Evolutionary conservation across 1,140 invertebrate genomes (phyloP), one percentile per base, ranked within the genome.

Genomic region (Caerostris extrusa): DNA sequence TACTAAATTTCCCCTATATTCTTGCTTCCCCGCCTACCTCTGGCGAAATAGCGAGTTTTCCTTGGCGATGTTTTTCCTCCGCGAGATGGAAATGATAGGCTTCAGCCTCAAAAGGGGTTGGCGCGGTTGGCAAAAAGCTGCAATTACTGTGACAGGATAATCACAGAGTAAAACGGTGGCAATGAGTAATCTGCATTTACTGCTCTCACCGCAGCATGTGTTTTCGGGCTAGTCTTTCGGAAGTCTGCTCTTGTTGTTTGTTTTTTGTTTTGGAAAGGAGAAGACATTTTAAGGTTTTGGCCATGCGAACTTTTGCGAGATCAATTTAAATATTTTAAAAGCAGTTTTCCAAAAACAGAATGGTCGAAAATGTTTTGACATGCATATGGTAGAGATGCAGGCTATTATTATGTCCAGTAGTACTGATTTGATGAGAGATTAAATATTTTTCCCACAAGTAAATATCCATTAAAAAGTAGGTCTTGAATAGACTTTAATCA

Each of bases 131-230:
- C 67, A 69, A 77, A 89, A 89, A 89, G 87, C 61, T 71, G 64
- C 55, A 89, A 89, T 89, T 89, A 89, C 64, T 14, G 7, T 89
- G 87, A 89, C 87, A 89, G 87, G 64, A 89, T 89, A 89, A 89
- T 89, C 87, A 71, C 58, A 71, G 87, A 57, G 87, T 50, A 87
- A 34, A 87, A 60, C 82, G 82, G 82, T 83, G 82, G 82, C 82
- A 83, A 83, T 83, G 82, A 83, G 82, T 56, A 58, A 83, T 77
- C 82, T 83, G 56, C 82, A 83, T 58, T 58, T 58, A 55, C 82
- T 83, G n/a, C 56, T 83, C 17, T 56, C n/a, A n/a, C 57, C 56
- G 55, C 82, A 83, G 82, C 82, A 77, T 77, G 71, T 58, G 82
- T 58, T 83, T 83, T 58, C 34, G 53, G 61, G 71, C 50, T 19